These are phyloP conservation scores for Galeopterus variegatus DNA, from an alignment of 2,113 vertebrate genomes.

Conservation along the genomic window DNA sequence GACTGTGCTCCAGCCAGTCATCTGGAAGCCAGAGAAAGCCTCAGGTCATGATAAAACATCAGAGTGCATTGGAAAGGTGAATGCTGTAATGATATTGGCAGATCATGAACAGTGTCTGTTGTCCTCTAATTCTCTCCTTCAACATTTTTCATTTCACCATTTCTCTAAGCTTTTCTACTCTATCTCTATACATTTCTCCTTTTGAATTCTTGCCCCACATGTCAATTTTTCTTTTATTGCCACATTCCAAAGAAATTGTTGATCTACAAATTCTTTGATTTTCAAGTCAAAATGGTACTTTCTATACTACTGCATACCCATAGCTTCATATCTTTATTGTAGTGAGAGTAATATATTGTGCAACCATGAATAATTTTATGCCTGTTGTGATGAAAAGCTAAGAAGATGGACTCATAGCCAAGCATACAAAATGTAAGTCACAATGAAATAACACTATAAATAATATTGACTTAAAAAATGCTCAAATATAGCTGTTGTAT, in stretches of 20 bases:
- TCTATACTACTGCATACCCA: not conserved
- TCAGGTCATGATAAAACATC: not conserved
- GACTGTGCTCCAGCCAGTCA: not conserved
- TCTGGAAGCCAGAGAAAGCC: not conserved
- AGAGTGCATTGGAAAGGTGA: not conserved
- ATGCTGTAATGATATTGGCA: not conserved
- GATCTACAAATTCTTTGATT: not conserved
- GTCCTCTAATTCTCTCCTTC: not conserved
- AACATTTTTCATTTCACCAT: not conserved
- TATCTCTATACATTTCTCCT: not conserved
- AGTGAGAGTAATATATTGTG: conserved; percentile 53
- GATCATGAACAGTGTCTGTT: not conserved
- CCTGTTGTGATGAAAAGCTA: conserved; percentile 8
- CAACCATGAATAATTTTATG: not conserved
- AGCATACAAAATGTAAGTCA: not conserved
- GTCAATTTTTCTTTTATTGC: conserved; percentile 26
- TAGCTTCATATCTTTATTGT: not conserved
- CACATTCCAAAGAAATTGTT: conserved; percentile 20
- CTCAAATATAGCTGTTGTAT: not conserved
- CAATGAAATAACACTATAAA: not conserved
- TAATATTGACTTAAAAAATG: conserved; percentile 27
- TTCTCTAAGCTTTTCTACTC: conserved; percentile 25
- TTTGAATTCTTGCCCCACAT: not conserved
- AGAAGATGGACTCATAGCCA: not conserved
- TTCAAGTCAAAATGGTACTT: conserved; percentile 34